Evolutionary conservation across 1,140 invertebrate species (phyloP).

Genomic region (Zaprionus kolodkinae): DNA sequence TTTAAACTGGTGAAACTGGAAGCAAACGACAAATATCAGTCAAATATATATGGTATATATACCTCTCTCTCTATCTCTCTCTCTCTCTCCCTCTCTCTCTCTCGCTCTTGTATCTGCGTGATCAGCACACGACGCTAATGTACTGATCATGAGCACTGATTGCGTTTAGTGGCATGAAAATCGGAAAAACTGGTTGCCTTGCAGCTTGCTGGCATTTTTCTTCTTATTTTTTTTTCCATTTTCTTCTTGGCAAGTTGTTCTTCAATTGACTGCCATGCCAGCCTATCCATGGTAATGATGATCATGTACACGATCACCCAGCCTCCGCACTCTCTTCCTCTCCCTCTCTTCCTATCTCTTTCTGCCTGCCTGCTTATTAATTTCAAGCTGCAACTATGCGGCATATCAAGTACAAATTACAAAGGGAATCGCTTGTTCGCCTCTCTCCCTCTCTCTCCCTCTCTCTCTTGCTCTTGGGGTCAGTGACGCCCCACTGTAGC

Average conservation of each 20-base stretch:
- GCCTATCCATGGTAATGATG: constrained; percentile 39
- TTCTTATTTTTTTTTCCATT: background rate
- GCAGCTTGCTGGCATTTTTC: background rate
- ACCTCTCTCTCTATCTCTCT: background rate
- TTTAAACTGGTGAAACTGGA: constrained; percentile 55
- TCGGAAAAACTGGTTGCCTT: constrained; percentile 72
- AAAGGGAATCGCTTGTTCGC: constrained; percentile 69
- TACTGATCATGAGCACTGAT: constrained; percentile 82
- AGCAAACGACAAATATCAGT: constrained; percentile 54
- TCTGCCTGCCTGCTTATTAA: constrained; percentile 62
- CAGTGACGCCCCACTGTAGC: constrained; percentile 31
- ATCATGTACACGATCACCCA: constrained; percentile 37
- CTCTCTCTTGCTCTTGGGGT: constrained; percentile 31
- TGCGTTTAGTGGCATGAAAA: constrained; percentile 78
- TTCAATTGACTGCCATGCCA: constrained; percentile 39
- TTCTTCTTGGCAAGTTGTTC: constrained; percentile 51
- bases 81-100: background rate
- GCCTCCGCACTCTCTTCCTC: constrained; percentile 7
- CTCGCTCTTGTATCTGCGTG: constrained; percentile 55
- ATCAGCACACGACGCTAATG: constrained; percentile 81
- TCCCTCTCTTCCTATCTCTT: background rate
- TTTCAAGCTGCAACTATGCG: constrained; percentile 68
- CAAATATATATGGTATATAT: constrained; percentile 29
- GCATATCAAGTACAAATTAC: constrained; percentile 78
- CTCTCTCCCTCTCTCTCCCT: background rate